Evolutionary conservation across 2,797 vertebrate species (phyloP).

Genomic region (Novumbra hubbsi): DNA sequence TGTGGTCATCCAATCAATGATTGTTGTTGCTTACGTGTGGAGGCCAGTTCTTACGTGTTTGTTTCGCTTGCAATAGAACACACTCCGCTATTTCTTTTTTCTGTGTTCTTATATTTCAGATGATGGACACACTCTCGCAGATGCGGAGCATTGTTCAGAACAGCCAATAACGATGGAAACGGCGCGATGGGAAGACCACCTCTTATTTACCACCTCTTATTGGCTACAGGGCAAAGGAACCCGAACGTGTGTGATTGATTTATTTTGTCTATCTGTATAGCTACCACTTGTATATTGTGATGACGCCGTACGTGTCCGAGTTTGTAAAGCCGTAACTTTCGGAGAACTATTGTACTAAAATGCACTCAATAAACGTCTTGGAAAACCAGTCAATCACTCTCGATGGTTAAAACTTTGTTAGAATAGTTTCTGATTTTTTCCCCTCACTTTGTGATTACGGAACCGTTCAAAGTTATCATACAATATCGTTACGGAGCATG

Average conservation of each 20-base stretch:
- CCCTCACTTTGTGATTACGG: slow-evolving; percentile 46
- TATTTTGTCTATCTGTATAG: slow-evolving; percentile 69
- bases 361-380: slow-evolving; percentile 83
- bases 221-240: slow-evolving; percentile 38
- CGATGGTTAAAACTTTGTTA: slow-evolving; percentile 37
- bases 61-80: not conserved
- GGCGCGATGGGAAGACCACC: slow-evolving; percentile 28
- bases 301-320: slow-evolving; percentile 80
- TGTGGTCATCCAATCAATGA: not conserved
- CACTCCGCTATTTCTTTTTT: slow-evolving; percentile 18
- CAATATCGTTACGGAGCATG: slow-evolving; percentile 27
- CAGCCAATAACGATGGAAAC: slow-evolving; percentile 27
- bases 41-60: not conserved
- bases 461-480: slow-evolving; percentile 53
- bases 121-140: slow-evolving; percentile 33
- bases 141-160: slow-evolving; percentile 28
- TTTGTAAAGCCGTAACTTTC: slow-evolving; percentile 84
- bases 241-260: slow-evolving; percentile 43
- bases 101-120: slow-evolving; percentile 57
- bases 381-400: slow-evolving; percentile 64
- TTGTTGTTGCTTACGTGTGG: not conserved
- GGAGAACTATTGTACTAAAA: slow-evolving; percentile 84
- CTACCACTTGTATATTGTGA: slow-evolving; percentile 82
- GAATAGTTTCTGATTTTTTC: slow-evolving; percentile 29
- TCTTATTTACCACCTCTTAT: slow-evolving; percentile 45